Base-by-base conservation (phyloP, 2,113 vertebrate species). In the Rhabdomys dilectus region DNA sequence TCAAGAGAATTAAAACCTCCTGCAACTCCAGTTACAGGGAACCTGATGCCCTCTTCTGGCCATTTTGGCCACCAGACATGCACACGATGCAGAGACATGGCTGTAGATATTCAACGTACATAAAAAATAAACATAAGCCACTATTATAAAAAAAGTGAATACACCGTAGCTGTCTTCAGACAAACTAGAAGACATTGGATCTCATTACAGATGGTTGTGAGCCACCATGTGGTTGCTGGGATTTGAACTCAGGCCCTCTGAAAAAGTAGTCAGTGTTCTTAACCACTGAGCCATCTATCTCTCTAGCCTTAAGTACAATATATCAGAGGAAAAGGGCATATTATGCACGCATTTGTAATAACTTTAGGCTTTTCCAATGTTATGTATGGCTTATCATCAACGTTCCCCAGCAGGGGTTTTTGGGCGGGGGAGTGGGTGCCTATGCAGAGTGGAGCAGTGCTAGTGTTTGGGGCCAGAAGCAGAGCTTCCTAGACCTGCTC, bases 381-480 rank as follows among this genome's bases (percentile, higher is more conserved):
- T 91, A 70, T 90, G n/a, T 68, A 36, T 15, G 9, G 39, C 31
- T 56, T 0, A 5, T 45, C 68, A 68, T 31, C 42, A 9, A 12
- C 5, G 8, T 75, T n/a, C 31, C 62, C 62, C 75, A 39, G 73
- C 6, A 8, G 68, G 75, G 87, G 29, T 16, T 19, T 1, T 64
- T 51, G 51, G 70, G 64, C 1, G 9, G 48, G n/a, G 21, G 7
- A 94, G 56, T 29, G 51, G 91, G 48, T 29, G 3, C 75, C 84
- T 53, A 91, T 51, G 53, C 34, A 36, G n/a, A 91, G 36, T 51
- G 66, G 1, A 3, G 66, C 0, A 0, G 16, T 0, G 1, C 13
- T 62, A 21, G 7, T 66, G 45, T 17, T 34, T 56, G 56, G 72
- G 82, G 19, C 53, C 53, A 77, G 72, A 45, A 92, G 81, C n/a